Evolutionary conservation across 2,113 vertebrate genomes (phyloP), one percentile per base, ranked within the genome.

Genomic region (Riparia riparia): DNA sequence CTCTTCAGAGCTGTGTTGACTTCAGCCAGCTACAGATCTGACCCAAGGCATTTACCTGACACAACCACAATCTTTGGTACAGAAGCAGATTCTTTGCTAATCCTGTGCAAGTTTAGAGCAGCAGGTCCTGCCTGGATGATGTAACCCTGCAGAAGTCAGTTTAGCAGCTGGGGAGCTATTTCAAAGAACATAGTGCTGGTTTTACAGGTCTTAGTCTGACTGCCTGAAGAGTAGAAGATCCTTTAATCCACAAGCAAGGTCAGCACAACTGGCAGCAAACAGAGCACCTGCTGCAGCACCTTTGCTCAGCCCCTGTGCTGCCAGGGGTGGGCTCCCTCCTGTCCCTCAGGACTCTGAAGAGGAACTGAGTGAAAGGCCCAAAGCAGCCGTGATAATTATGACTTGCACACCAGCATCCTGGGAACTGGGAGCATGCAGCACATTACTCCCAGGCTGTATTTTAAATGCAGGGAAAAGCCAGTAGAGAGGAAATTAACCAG

Each of bases 121-220:
- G 57, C 41, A 57, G 44, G 42, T 95, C 58, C 70, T 96, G 31
- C 31, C 42, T 14, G 42, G 58, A 73, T 49, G 71, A 88, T 56
- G 74, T 8, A 84, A 80, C 50, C 45, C 61, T 2, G 3, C 41
- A 79, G 32, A 93, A 95, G 42, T 56, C 76, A 66, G 47, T 61
- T 89, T 57, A 90, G 61, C 56, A 77, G 58, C 60, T 82, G 69
- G 39, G 47, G 54, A 86, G 21, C 13, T 49, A 53, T 88, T 81
- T 78, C 70, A 79, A 77, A 88, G 31, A 92, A 65, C 8, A 29
- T 16, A 51, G 44, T 25, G 49, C 82, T 84, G 72, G 63, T 95
- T 96, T 94, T 58, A 86, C 80, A 93, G 84, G 87, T 92, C 73
- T 51, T 71, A 17, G 26, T 56, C 51, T 90, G 69, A 45, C 68